Evolutionary conservation across 1,140 invertebrate species (phyloP), one percentile per base, ranked within the genome.

Genomic region (Tribolium madens): DNA sequence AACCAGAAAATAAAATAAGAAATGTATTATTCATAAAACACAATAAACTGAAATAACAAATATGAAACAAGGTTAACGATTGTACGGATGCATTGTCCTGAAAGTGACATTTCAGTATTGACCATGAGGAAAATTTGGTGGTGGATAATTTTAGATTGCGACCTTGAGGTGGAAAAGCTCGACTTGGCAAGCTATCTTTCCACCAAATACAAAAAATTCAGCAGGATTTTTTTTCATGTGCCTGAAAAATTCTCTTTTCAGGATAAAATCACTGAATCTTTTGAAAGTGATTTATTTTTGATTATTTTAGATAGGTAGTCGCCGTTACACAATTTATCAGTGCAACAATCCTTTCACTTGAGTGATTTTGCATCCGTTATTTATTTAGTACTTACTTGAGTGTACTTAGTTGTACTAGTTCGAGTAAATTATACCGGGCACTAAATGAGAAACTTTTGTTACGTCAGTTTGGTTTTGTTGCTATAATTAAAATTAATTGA

Each of bases 21-120:
- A 64, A 64, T 64, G 17, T n/a, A 36, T 64, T 64, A 64, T 64
- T 64, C 57, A 64, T 64, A 33, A 64, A 33, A 18, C 26, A 57
- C 18, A 64, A 64, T 33, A 64, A 64, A 64, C 57, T 64, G 7
- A 33, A 64, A 64, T 64, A 33, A 64, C 57, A n/a, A 26, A 60
- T 26, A 26, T 6, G 7, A 18, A 60, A 60, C 53, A 33, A 64
- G 57, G 57, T 64, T n/a, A 64, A 13, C 18, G n/a, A 64, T 64
- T 60, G 14, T 12, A 15, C 14, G 18, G 21, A 52, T 21, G 18
- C 12, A 57, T 57, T 64, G 57, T 64, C 57, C 57, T 64, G 26
- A 57, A 57, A 57, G 18, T 57, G 52, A 57, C 52, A 57, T 26
- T 57, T 57, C 52, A 57, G 52, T 21, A 17, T 21, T 21, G 52